phyloP scores from a whole-genome alignment of 2,888 invertebrate species.

The Drosophila affinis region DNA sequence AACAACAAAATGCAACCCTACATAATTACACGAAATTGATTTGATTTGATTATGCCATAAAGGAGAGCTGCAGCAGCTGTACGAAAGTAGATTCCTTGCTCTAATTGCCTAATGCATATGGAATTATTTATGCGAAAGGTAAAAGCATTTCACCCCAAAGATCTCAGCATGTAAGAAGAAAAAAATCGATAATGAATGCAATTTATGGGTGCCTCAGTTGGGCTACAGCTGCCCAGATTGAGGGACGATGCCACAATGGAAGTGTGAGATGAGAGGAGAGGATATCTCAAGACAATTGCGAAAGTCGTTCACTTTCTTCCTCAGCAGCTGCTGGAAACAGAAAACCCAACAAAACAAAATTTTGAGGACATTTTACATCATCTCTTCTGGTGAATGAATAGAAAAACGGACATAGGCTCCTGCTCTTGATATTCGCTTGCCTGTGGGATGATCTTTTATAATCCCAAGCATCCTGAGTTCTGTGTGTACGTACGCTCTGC shows the following conservation, averaged over 20 bases:
- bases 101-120: constrained; percentile 68
- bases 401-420: constrained; percentile 29
- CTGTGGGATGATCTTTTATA: constrained; percentile 61
- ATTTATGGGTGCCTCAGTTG: constrained; percentile 61
- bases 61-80: constrained; percentile 49
- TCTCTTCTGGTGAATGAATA: constrained; percentile 37
- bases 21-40: constrained; percentile 64
- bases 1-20: constrained; percentile 34
- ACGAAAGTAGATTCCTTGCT: constrained; percentile 26
- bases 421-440: constrained; percentile 27
- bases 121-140: constrained; percentile 54
- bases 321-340: constrained; percentile 25
- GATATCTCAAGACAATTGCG: constrained; percentile 39
- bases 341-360: constrained; percentile 18
- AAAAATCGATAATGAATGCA: constrained; percentile 60
- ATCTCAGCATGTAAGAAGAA: constrained; percentile 26
- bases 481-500: constrained; percentile 62
- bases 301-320: constrained; percentile 48
- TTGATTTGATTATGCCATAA: constrained; percentile 56
- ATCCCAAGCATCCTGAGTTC: constrained; percentile 55
- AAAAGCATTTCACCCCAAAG: constrained; percentile 24
- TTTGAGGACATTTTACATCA: constrained; percentile 47
- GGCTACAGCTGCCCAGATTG: constrained; percentile 34
- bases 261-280: constrained; percentile 33
- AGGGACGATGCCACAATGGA: constrained; percentile 26